Percentiles rank a stretch among this genome's conserved stretches.
Evolutionary conservation across 2,113 vertebrate species (phyloP).

Genomic region (Crotalus viridis): DNA sequence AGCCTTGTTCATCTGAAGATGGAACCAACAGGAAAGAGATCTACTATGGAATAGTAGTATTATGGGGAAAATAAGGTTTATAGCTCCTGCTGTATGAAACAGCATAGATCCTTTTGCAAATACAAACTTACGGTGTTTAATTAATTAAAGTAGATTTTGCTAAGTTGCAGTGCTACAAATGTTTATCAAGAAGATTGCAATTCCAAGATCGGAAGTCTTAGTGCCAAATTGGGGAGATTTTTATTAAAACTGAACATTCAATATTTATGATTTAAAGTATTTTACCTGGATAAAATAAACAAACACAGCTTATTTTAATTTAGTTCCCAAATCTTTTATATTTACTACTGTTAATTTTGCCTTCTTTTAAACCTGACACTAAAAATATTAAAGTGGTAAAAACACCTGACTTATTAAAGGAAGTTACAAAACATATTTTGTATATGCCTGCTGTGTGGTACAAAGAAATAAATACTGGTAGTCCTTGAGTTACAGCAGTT

Average conservation of each 20-base stretch:
- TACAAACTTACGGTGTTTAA: background rate
- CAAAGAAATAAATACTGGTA: background rate
- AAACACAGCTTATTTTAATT: background rate
- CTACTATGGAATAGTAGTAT: background rate
- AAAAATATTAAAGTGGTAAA: background rate
- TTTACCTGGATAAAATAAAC: background rate
- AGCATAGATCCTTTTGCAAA: background rate
- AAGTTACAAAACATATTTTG: background rate
- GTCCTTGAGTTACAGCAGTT: background rate
- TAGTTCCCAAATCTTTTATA: too few species aligned
- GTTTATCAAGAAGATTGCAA: background rate
- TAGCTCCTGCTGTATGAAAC: background rate
- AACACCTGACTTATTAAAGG: background rate
- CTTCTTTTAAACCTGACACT: background rate
- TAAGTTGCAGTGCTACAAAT: background rate
- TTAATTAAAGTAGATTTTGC: background rate
- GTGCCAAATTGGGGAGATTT: background rate
- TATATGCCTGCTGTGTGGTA: background rate
- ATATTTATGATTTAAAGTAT: fast-evolving
- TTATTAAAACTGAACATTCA: background rate
- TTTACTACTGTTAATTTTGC: background rate
- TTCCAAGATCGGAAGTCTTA: background rate
- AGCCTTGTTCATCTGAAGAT: background rate
- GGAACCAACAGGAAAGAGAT: background rate
- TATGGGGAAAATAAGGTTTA: background rate